Base-by-base conservation (phyloP, 2,888 invertebrate species). In the Maniola hyperantus region DNA sequence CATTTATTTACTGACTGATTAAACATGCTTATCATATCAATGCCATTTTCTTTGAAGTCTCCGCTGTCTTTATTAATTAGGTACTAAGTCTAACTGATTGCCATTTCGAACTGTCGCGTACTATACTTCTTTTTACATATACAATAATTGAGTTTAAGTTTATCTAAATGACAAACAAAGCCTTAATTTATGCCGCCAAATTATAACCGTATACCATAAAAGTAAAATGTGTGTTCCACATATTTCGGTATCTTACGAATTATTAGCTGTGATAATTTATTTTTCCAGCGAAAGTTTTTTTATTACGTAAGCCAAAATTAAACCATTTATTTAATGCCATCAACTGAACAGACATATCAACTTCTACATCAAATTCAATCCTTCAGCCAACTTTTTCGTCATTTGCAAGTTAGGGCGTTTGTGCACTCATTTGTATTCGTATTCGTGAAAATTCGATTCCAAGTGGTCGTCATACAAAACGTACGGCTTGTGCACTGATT, bases 261-360 rank as follows among this genome's bases (percentile, higher is more conserved):
- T 51, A 13, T 57, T 42, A 42, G 13, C 8, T 7, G 39, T 57
- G 11, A 48, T 33, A 48, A 59, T 59, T 34, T 11, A 48, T 34
- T 59, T 11, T 59, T 34, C 59, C 34, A 48, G 48, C 59, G 44
- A 46, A 64, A 55, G 48, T 55, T 54, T 20, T 54, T 20, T n/a
- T 11, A 6, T 64, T 55, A 55, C 18, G 46, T 46, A 48, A 59
- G 8, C n/a, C 4, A 7, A 10, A 36, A 20, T n/a, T 48, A 48
- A 48, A 48, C 26, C 26, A 26, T 15, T 18, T 7, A 4, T 15
- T 7, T 15, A 15, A 15, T 6, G 15, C 46, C 15, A 46, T 7
- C 7, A 15, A 46, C 46, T 15, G 15, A 15, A 46, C 46, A 46
- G 15, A 46, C 46, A 46, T 46, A 6, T 15, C 46, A 46, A 8